Percentiles rank a stretch among this genome's conserved stretches.
Conservation (phyloP, 2,888 invertebrate species). For the Polietes domitor region DNA sequence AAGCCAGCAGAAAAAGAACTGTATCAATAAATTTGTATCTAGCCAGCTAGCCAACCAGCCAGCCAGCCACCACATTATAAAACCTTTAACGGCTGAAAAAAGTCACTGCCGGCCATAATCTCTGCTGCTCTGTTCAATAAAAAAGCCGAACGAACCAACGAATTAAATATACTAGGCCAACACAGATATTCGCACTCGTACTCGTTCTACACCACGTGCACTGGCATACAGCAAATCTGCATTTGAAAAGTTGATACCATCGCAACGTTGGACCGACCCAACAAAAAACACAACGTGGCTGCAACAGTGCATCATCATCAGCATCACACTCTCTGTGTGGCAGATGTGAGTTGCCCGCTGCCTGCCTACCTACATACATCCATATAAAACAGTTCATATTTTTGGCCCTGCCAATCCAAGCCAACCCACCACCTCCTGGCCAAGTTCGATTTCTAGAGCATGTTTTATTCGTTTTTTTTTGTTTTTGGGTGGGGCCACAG, state of each 20-base stretch:
- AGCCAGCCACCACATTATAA: constrained; percentile 28
- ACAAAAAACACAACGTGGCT: background rate
- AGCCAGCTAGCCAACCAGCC: too few relatives aligned
- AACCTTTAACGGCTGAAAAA: constrained; percentile 36
- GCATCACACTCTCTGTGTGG: background rate
- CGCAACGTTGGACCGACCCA: background rate
- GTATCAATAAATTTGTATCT: constrained; percentile 55
- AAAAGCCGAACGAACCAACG: background rate
- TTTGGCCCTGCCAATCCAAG: too few relatives aligned
- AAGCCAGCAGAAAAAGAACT: background rate
- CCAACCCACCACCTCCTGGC: background rate
- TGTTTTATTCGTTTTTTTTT: background rate
- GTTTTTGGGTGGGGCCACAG: constrained; percentile 34
- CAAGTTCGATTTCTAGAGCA: background rate
- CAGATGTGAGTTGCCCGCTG: too few relatives aligned
- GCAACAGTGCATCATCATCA: background rate
- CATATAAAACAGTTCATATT: background rate
- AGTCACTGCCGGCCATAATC: constrained; percentile 32
- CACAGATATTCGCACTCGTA: background rate
- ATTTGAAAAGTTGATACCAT: constrained; percentile 27
- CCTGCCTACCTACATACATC: background rate
- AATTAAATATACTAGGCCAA: constrained; percentile 9
- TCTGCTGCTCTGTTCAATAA: constrained; percentile 9
- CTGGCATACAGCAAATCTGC: background rate
- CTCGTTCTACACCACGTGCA: too few relatives aligned